phyloP scores from a whole-genome alignment of 2,797 vertebrate species.

The Champsocephalus esox region DNA sequence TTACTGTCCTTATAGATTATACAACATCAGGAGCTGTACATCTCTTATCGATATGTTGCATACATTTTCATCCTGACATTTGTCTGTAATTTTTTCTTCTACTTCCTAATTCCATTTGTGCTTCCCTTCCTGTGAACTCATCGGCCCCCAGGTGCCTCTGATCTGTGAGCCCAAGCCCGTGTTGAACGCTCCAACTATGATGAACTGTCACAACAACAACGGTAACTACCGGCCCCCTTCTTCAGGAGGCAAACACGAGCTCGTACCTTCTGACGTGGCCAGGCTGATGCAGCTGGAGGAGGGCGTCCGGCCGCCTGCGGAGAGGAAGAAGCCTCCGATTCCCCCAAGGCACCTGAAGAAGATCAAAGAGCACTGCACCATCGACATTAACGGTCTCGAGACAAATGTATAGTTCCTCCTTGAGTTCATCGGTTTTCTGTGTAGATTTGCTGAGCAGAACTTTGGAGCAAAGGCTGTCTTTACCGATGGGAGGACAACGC shows the following conservation, averaged over 20 bases:
- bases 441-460: background rate
- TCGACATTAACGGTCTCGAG: conserved; percentile 96
- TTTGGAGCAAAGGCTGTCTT: conserved; percentile 5
- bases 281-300: conserved; percentile 92
- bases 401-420: conserved; percentile 86
- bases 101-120: background rate
- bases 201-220: conserved; percentile 93
- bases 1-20: background rate
- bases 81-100: background rate
- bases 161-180: conserved; percentile 91
- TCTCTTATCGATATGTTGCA: background rate
- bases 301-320: conserved; percentile 79
- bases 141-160: conserved; percentile 83
- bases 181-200: conserved; percentile 84
- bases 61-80: background rate
- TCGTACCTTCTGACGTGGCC: conserved; percentile 84
- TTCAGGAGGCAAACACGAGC: conserved; percentile 70
- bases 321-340: conserved; percentile 80
- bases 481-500: background rate
- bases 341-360: conserved; percentile 84
- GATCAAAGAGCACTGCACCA: conserved; percentile 90
- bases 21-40: background rate
- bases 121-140: background rate
- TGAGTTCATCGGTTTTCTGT: background rate
- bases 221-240: conserved; percentile 87